Evolutionary conservation across 2,113 vertebrate species (phyloP).

Genomic region (Megalops atlanticus): DNA sequence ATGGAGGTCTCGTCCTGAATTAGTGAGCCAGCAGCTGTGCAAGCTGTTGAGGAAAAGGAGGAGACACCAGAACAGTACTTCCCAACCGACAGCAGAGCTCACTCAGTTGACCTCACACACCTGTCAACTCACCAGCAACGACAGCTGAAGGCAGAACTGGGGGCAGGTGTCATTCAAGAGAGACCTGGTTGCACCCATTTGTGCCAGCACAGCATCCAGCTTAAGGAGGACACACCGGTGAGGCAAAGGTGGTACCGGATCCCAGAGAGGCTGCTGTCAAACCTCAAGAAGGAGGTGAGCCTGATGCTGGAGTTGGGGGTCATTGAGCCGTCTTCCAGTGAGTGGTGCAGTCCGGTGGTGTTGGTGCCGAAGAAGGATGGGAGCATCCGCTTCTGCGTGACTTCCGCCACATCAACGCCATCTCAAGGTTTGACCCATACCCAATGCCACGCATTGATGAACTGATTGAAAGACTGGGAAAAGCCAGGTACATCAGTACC

Average conservation of each 20-base stretch:
- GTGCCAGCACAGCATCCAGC: neutral
- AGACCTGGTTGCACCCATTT: neutral
- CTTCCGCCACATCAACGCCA: no score
- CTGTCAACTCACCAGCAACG: neutral
- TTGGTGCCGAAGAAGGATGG: no score
- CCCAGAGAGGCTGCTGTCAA: neutral
- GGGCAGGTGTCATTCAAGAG: neutral
- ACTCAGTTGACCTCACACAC: slow-evolving; percentile 1
- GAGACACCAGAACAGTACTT: neutral
- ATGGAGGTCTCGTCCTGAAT: neutral
- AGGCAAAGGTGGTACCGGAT: no score
- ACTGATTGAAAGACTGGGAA: no score
- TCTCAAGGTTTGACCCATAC: no score
- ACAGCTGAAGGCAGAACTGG: neutral
- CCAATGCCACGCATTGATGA: no score
- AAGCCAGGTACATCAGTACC: no score
- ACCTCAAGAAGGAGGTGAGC: neutral
- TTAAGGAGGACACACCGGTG: neutral
- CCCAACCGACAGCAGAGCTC: neutral
- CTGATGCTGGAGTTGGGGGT: neutral
- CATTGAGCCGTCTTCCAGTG: no score
- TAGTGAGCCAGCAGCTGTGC: neutral
- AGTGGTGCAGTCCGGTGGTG: no score
- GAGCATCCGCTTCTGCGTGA: no score
- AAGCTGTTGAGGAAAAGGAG: neutral